Conservation (phyloP, 2,797 vertebrate genomes). For the Propithecus perrieri region DNA sequence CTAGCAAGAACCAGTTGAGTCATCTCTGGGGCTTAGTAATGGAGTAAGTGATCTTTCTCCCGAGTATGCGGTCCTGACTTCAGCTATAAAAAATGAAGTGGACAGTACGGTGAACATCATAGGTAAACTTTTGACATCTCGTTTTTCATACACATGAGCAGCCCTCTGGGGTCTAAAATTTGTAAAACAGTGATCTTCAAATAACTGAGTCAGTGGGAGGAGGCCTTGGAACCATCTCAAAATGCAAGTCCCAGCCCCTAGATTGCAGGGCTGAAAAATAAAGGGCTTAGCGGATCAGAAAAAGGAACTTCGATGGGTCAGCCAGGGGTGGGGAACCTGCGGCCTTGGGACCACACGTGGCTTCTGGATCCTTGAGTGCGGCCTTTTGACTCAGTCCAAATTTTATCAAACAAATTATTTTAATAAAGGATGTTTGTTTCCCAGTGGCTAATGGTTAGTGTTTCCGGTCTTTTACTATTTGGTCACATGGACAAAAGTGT, state of each 20-base stretch:
- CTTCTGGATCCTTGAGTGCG: not conserved
- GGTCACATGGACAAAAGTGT: not conserved
- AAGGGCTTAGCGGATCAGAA: not conserved
- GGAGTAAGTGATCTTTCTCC: constrained; percentile 85
- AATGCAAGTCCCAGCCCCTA: not conserved
- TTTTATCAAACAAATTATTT: not conserved
- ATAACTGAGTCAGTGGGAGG: constrained; percentile 19
- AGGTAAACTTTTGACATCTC: constrained; percentile 84
- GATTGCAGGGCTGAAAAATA: not conserved
- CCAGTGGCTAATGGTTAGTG: not conserved
- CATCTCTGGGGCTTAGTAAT: constrained; percentile 85
- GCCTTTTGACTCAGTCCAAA: not conserved
- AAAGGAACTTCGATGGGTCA: not conserved
- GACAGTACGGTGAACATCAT: constrained; percentile 89
- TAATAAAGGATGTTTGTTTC: not conserved
- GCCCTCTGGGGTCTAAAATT: constrained; percentile 25
- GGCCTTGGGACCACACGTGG: not conserved
- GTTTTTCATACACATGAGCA: constrained; percentile 13
- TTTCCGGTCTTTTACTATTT: not conserved
- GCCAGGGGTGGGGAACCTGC: not conserved
- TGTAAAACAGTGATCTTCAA: constrained; percentile 30
- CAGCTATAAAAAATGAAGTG: constrained; percentile 86
- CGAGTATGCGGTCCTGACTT: constrained; percentile 83
- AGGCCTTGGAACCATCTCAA: constrained; percentile 33
- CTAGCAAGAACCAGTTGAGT: constrained; percentile 88